Percentiles rank a stretch among this genome's conserved stretches.
Evolutionary conservation across 2,797 vertebrate species (phyloP).

Genomic region (Allenopithecus nigroviridis): DNA sequence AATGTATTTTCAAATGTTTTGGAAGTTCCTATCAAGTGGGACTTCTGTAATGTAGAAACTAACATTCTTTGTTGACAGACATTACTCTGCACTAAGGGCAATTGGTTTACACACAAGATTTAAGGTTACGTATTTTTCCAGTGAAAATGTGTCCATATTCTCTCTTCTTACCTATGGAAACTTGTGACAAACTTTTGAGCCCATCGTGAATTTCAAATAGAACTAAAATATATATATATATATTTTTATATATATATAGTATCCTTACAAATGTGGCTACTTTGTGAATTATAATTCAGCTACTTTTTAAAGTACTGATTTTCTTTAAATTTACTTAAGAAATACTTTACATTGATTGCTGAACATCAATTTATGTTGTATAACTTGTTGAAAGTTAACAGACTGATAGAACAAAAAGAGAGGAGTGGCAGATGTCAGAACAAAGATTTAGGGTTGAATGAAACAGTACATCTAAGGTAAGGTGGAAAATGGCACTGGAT

Average conservation of each 20-base stretch:
- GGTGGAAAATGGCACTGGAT: not conserved
- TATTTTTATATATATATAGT: not conserved
- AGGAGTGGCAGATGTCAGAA: not conserved
- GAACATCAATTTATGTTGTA: not conserved
- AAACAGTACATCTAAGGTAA: not conserved
- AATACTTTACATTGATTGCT: not conserved
- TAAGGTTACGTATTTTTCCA: slow-evolving; percentile 9
- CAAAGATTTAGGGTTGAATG: not conserved
- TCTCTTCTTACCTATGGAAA: not conserved
- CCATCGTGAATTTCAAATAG: not conserved
- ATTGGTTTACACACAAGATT: not conserved
- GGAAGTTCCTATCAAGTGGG: not conserved
- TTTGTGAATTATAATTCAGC: not conserved
- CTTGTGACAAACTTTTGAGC: slow-evolving; percentile 4
- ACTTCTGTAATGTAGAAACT: not conserved
- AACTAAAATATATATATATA: not conserved
- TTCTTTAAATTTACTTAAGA: not conserved
- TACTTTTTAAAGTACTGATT: not conserved
- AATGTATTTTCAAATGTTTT: not conserved
- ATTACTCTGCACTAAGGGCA: not conserved
- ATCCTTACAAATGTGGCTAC: not conserved
- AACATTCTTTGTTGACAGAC: not conserved
- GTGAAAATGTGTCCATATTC: not conserved
- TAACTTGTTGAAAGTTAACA: not conserved
- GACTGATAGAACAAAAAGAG: not conserved